Evolutionary conservation across 30 jellyfish, hydroid and myxozoan genomes (phyloP).

Genomic region (Hydractinia symbiolongicarpus): DNA sequence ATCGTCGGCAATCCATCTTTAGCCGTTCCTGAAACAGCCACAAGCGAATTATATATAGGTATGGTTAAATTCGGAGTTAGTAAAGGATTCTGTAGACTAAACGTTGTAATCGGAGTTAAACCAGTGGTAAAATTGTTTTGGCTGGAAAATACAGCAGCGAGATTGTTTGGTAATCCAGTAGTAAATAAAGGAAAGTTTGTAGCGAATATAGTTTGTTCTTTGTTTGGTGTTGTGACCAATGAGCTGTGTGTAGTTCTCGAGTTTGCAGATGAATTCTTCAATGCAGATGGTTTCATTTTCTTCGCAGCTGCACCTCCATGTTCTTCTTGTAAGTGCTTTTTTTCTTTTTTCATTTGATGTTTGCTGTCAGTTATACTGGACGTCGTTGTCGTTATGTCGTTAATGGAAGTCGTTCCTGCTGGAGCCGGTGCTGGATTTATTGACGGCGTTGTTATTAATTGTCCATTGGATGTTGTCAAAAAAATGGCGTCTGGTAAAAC

Average conservation of each 20-base stretch:
- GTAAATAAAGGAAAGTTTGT: slow-evolving; percentile 26
- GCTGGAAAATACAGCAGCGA: neutral
- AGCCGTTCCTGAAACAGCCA: slow-evolving; percentile 8
- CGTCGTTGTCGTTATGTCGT: slow-evolving; percentile 1
- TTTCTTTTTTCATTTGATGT: slow-evolving; percentile 1
- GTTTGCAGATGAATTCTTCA: slow-evolving; percentile 21
- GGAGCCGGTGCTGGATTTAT: neutral
- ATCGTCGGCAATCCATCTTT: slow-evolving; percentile 13
- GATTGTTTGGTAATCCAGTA: slow-evolving; percentile 4
- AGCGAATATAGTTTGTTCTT: slow-evolving; percentile 15
- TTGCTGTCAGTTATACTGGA: neutral
- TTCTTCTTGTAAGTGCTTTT: neutral
- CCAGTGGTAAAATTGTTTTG: slow-evolving; percentile 19
- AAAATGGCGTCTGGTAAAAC: slow-evolving; percentile 37
- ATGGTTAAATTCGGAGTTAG: slow-evolving; percentile 25
- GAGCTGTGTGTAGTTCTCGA: neutral
- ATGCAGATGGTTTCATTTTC: slow-evolving; percentile 19
- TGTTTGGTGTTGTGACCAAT: neutral
- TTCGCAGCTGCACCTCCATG: slow-evolving; percentile 29
- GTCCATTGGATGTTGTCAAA: slow-evolving; percentile 30
- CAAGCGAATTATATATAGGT: slow-evolving; percentile 23
- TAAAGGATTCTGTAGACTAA: slow-evolving; percentile 25
- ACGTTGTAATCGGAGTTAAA: slow-evolving; percentile 7
- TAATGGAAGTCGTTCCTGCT: slow-evolving; percentile 18
- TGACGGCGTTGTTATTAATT: slow-evolving; percentile 26